These are phyloP conservation scores for Crematogaster levior DNA, from an alignment of 2,888 invertebrate genomes.

Conservation along the genomic window DNA sequence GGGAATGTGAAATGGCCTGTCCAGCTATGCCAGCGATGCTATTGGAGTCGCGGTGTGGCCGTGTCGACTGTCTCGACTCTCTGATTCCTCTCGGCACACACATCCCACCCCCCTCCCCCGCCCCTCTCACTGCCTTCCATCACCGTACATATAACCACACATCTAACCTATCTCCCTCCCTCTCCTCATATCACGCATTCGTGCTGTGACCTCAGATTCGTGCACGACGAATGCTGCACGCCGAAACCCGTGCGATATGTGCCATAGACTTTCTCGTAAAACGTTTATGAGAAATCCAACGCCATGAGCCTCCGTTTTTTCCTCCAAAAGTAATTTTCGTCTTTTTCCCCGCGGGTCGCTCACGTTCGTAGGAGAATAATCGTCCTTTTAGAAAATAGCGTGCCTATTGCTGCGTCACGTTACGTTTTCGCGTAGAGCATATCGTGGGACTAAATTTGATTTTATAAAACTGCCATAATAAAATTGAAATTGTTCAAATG, in stretches of 20 bases:
- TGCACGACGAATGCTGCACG: constrained; percentile 51
- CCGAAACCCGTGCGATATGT: constrained; percentile 46
- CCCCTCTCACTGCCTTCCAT: not conserved
- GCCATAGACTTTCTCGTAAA: constrained; percentile 43
- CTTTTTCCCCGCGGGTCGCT: constrained; percentile 28
- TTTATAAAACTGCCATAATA: not conserved
- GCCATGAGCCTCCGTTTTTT: not conserved
- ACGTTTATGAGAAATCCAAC: constrained; percentile 44
- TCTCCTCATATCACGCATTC: constrained; percentile 53
- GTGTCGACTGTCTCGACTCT: constrained; percentile 48
- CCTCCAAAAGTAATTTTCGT: constrained; percentile 49
- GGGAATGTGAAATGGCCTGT: constrained; percentile 82
- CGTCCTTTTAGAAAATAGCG: constrained; percentile 48
- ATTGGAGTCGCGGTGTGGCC: constrained; percentile 64
- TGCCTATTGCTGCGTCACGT: constrained; percentile 30
- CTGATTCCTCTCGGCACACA: constrained; percentile 5
- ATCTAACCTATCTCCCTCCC: constrained; percentile 9
- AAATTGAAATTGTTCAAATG: not conserved
- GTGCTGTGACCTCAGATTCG: constrained; percentile 57
- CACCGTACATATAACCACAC: not conserved
- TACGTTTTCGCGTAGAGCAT: constrained; percentile 14
- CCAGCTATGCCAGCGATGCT: constrained; percentile 64
- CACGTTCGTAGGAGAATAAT: constrained; percentile 35
- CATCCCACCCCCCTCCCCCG: no score
- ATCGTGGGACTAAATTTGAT: constrained; percentile 31